A percentile compares a stretch with the other conserved stretches of the same genome.
These are phyloP conservation scores for Drosophila kokeensis DNA, from an alignment of 2,888 invertebrate species.

Conservation along the genomic window DNA sequence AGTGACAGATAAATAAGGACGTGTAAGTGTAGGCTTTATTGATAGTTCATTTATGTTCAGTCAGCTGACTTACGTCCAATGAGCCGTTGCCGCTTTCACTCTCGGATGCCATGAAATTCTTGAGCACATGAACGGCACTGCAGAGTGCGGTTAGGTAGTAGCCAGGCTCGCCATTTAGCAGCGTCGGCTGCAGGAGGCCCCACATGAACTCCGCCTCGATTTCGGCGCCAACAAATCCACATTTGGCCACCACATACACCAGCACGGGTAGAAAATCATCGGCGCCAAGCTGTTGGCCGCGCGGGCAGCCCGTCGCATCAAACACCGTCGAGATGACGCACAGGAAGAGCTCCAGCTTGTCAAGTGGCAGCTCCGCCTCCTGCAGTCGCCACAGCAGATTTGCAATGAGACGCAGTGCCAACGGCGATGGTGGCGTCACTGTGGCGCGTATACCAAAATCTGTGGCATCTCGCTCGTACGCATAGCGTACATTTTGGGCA, in stretches of 20 bases:
- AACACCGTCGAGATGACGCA: slow-evolving; percentile 95
- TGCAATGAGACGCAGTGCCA: slow-evolving; percentile 91
- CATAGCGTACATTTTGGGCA: slow-evolving; percentile 85
- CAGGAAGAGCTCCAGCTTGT: slow-evolving; percentile 96
- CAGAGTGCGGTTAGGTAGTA: slow-evolving; percentile 97
- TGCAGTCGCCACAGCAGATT: slow-evolving; percentile 93
- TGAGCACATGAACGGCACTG: slow-evolving; percentile 90
- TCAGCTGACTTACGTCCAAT: slow-evolving; percentile 82
- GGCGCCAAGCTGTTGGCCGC: slow-evolving; percentile 88
- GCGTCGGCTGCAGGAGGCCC: slow-evolving; percentile 94
- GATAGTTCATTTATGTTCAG: neutral
- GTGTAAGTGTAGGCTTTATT: neutral
- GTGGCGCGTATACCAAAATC: slow-evolving; percentile 87
- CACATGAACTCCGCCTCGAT: slow-evolving; percentile 99
- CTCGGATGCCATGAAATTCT: slow-evolving; percentile 85
- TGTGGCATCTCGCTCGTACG: slow-evolving; percentile 81
- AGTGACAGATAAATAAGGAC: neutral
- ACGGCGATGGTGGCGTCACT: slow-evolving; percentile 91
- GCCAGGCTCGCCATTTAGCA: slow-evolving; percentile 96
- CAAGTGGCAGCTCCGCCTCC: slow-evolving; percentile 95
- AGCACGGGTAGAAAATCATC: slow-evolving; percentile 96
- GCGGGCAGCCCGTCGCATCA: slow-evolving; percentile 87
- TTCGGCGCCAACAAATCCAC: slow-evolving; percentile 95
- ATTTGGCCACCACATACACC: slow-evolving; percentile 95
- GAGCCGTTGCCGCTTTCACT: slow-evolving; percentile 84